Base-by-base conservation (phyloP, 2,113 vertebrate genomes). In the Campylomormyrus tamandua region DNA sequence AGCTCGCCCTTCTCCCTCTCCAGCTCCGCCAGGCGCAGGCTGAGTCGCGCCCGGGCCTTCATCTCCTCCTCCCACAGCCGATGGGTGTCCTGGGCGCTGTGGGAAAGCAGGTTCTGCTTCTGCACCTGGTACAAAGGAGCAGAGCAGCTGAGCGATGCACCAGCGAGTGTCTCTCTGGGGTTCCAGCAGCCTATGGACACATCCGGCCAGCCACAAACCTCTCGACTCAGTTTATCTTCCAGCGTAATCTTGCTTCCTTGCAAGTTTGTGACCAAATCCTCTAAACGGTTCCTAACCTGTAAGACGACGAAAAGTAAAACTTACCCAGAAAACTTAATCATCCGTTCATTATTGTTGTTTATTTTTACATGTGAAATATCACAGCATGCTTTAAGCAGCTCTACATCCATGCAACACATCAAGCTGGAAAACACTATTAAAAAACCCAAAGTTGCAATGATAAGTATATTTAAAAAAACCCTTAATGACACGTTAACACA, bases 1-100 rank as follows among this genome's bases (percentile, higher is more conserved):
- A 97, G 92, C 11, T 96, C 96, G 90, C 91, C 92, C 90, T 96
- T 97, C 90, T 96, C 95, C 85, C 94, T 96, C 39, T 97, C 96
- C 6, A 97, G 93, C 91, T 97, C 96, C 87, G 96, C 95, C 91
- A 97, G 90, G 42, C 95, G 96, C 84, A 97, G 93, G 70, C 96
- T 96, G 0, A 97, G 91, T 90, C 93, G 95, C 0, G 95, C 96
- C 88, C 95, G 96, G 88, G 94, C 95, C 93, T 97, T 97, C 88
- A 97, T 89, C 49, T 97, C 96, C 90, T 97, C 96, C 91, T 98
- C 96, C 97, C 97, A 97, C 80, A 97, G 90, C 39, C 92, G 94
- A 88, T 96, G 95, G 0, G 95, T 95, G 90, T 97, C 97, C 91
- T 97, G 95, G 35, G 96, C 96, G 48, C 92, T 96, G 89, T 96